phyloP scores from a whole-genome alignment of 2,888 invertebrate genomes.

The Amphiduros pacificus region DNA sequence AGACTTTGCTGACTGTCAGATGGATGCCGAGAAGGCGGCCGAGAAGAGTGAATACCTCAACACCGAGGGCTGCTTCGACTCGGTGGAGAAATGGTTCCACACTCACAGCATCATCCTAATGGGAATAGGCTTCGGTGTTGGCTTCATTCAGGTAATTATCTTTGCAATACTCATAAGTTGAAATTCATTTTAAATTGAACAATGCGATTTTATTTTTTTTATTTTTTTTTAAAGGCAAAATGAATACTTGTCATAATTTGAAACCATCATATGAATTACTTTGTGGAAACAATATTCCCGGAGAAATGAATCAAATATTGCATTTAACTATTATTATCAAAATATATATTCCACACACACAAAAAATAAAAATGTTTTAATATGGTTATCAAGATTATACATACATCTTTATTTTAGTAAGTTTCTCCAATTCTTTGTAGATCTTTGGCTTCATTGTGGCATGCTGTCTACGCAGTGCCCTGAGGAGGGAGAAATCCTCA shows the following conservation, averaged over 20 bases:
- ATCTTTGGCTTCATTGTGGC: constrained; percentile 10
- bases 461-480: constrained; percentile 14
- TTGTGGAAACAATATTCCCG: too few species aligned
- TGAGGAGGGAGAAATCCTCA: too few species aligned
- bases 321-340: background rate
- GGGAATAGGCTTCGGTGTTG: constrained; percentile 60
- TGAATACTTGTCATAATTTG: too few species aligned
- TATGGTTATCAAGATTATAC: too few species aligned
- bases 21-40: constrained; percentile 36
- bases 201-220: background rate
- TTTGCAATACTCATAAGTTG: background rate
- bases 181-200: background rate
- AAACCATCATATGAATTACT: too few species aligned
- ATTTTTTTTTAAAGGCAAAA: too few species aligned
- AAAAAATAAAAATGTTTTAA: background rate
- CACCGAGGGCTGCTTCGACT: constrained; percentile 60
- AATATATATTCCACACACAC: background rate
- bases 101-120: constrained; percentile 61
- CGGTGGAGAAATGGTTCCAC: constrained; percentile 60
- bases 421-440: too few species aligned
- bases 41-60: background rate
- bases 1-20: constrained; percentile 43
- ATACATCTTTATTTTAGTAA: background rate
- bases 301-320: background rate
- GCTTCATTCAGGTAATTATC: constrained; percentile 54